Percentiles rank a stretch among this genome's conserved stretches.
phyloP scores from a whole-genome alignment of 2,888 invertebrate species.

The Oscheius sp. region DNA sequence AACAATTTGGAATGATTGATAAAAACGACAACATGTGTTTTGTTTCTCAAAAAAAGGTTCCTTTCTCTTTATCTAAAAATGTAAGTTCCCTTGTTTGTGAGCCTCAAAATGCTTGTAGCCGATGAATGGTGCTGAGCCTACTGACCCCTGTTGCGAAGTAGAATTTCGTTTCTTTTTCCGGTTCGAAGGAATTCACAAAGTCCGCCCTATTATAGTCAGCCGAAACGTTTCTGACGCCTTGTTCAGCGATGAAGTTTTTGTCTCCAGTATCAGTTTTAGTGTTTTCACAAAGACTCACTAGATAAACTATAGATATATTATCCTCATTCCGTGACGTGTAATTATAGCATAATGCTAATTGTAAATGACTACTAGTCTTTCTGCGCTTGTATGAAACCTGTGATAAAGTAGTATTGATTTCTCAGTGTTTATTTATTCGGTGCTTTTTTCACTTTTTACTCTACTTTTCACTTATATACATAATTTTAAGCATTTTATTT shows the following conservation, averaged over 20 bases:
- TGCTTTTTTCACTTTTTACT: neutral
- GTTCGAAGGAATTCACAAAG: conserved; percentile 60
- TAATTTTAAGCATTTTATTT: neutral
- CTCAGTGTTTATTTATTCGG: neutral
- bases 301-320: neutral
- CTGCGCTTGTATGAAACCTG: neutral
- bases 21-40: conserved; percentile 55
- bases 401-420: conserved; percentile 1
- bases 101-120: neutral
- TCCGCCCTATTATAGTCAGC: conserved; percentile 49
- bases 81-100: conserved; percentile 27
- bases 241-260: conserved; percentile 50
- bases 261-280: conserved; percentile 48
- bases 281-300: conserved; percentile 31
- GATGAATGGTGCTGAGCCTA: neutral
- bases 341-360: conserved; percentile 3
- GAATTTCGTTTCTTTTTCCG: conserved; percentile 61
- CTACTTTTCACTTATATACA: neutral
- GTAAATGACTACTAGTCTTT: neutral
- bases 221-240: conserved; percentile 41
- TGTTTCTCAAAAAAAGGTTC: conserved; percentile 51
- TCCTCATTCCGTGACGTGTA: neutral
- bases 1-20: conserved; percentile 47
- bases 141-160: conserved; percentile 35
- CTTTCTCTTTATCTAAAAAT: conserved; percentile 48